Conservation (phyloP, 2,113 vertebrate genomes). For the Serinus canaria region DNA sequence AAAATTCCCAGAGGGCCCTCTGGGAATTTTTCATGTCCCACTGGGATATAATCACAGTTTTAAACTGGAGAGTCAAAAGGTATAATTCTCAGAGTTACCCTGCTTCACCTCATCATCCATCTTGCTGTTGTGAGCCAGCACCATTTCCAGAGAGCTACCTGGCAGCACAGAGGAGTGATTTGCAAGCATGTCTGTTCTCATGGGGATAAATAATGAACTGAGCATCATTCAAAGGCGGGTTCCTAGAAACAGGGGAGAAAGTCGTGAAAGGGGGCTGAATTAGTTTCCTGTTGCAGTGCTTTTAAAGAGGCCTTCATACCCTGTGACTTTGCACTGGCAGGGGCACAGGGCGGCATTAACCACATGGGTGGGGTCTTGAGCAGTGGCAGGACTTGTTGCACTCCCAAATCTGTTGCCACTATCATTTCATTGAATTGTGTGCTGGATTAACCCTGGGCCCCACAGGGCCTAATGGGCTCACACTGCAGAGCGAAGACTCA, state of each 20-base stretch:
- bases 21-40: background rate
- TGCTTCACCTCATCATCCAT: background rate
- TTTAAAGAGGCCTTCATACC: background rate
- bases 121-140: background rate
- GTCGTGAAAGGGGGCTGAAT: fast-evolving
- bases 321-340: background rate
- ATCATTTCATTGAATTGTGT: background rate
- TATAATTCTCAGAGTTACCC: background rate
- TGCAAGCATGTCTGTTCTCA: background rate
- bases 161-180: background rate
- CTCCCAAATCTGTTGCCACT: background rate
- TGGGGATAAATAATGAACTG: background rate
- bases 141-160: background rate
- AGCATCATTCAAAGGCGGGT: background rate
- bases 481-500: fast-evolving
- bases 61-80: background rate
- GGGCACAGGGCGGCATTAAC: background rate
- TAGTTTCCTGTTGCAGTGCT: background rate
- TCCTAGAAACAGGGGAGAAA: background rate
- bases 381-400: background rate
- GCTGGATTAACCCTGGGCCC: background rate
- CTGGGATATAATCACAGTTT: background rate
- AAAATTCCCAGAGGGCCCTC: too few relatives aligned
- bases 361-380: fast-evolving
- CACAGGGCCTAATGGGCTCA: background rate